Evolutionary conservation across 1,140 invertebrate genomes (phyloP), one percentile per base, ranked within the genome.

Genomic region (Diprion similis): DNA sequence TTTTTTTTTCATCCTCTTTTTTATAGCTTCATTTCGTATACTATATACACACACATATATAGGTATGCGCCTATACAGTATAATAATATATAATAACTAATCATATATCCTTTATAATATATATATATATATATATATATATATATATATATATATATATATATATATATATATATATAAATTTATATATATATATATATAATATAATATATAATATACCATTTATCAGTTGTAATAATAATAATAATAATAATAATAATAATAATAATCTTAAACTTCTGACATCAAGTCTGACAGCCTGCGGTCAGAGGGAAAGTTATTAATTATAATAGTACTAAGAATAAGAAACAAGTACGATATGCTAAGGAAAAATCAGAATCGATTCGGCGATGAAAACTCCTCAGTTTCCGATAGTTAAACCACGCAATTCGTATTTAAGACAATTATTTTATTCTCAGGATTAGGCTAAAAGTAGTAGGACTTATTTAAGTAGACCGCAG

Each of bases 1-100:
- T 75, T 70, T 75, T 77, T 24, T 71, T 37, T 4, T 37, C 24
- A 66, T 78, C 51, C 37, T 76, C 72, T 65, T 74, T 73, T 71
- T 66, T 65, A 77, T 76, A 76, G 24, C 67, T 64, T 17, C 59
- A 64, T 64, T 64, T 15, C 17, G 13, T 64, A 64, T 15, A 64
- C 17, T 64, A 18, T 64, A 64, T 7, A 64, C 59, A 7, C 17
- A 64, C 17, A 64, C 13, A 18, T 64, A 64, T 64, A 68, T 17
- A 64, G 1, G 15, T 45, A 68, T 68, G 18, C 18, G 37, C 8
- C 59, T 64, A 64, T 17, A 37, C 24, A 37, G 24, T 59, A 59
- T 59, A 59, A 59, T 59, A 59, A 59, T 37, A 37, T 17, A 7
- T 9, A 37, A 37, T 17, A 10, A 15, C 51, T 59, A 15, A 13